Conservation (phyloP, 2,113 vertebrate genomes). For the Cochlearius cochlearius region DNA sequence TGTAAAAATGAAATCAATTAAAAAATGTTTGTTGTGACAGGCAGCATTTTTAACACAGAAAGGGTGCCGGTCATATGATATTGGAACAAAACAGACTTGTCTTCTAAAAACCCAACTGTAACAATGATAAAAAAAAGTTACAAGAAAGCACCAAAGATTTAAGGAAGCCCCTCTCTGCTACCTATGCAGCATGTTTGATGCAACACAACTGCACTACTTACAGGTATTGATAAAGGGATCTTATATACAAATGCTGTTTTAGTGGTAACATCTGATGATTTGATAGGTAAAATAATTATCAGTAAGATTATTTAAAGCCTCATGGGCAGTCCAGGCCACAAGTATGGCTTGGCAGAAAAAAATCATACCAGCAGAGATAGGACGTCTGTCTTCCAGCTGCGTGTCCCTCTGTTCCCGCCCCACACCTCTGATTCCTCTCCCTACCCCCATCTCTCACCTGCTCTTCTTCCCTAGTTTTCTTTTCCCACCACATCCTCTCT, state of each 20-base stretch:
- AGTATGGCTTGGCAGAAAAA: not conserved
- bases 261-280: not conserved
- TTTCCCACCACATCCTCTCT: not conserved
- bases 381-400: not conserved
- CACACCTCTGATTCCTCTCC: not conserved
- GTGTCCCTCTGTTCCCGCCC: not conserved
- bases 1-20: not conserved
- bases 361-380: not conserved
- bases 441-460: not conserved
- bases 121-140: not conserved
- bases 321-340: not conserved
- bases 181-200: not conserved
- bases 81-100: not conserved
- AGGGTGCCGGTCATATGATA: not conserved
- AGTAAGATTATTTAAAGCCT: not conserved
- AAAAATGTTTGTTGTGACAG: not conserved
- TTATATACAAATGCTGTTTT: not conserved
- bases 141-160: not conserved
- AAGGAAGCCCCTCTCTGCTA: not conserved
- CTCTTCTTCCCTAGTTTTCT: not conserved
- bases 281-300: not conserved
- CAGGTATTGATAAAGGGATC: not conserved
- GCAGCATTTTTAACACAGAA: not conserved
- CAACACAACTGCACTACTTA: not conserved
- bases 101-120: not conserved